Base-by-base conservation (phyloP, 2,888 invertebrate genomes). In the Poecilus cupreus region DNA sequence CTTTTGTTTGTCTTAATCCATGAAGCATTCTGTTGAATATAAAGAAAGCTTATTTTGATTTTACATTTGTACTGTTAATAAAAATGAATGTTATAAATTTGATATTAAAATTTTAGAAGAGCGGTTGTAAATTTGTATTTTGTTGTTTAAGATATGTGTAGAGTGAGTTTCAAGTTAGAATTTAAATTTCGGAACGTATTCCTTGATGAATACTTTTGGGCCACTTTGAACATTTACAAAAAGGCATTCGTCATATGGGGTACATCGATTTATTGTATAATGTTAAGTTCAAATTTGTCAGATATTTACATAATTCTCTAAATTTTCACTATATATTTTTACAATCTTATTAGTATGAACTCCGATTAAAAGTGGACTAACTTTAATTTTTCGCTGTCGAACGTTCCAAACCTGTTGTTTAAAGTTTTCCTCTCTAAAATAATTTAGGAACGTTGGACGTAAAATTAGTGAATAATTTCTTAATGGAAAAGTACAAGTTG, bases 211-310 rank as follows among this genome's bases (percentile, higher is more conserved):
- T 75, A 68, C 10, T 78, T 60, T 78, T 78, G 78, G 78, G 78
- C 78, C 78, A 78, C 78, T 78, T 78, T 78, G 78, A 43, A 78
- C 78, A 78, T 26, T 60, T 75, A 75, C 64, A 68, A 57, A 74
- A 60, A 60, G 77, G 77, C 78, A 32, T 16, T 68, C 78, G 68
- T 78, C 78, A 78, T 46, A 78, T 5, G 26, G 75, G 78, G 78
- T 78, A 78, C 78, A 78, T 43, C 39, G 68, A 78, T 60, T 77
- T 78, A 49, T 68, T 68, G 49, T 68, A 78, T 64, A 26, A 5
- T 16, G n/a, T 16, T 26, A 39, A 37, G 78, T 68, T 68, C 68
- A 78, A 43, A 78, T 78, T 68, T 68, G 78, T 11, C 78, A 78
- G 77, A 24, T n/a, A 10, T 39, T 46, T 46, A 20, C 24, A 43